Evolutionary conservation across 2,888 invertebrate species (phyloP).

Genomic region (Cephalotes varians): DNA sequence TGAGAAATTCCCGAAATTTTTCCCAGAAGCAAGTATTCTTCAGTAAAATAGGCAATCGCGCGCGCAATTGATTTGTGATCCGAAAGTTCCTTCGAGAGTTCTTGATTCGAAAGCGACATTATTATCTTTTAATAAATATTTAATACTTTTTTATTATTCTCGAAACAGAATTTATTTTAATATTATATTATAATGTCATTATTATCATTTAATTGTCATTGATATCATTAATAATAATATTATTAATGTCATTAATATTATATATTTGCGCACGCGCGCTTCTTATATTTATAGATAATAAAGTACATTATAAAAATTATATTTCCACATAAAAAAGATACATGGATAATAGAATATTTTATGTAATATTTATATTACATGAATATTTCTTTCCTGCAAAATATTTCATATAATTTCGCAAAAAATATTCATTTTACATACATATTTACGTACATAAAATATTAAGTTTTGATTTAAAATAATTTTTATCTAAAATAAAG

Average conservation of each 20-base stretch:
- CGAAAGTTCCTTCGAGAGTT: not conserved
- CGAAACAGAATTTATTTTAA: not conserved
- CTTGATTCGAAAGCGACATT: not conserved
- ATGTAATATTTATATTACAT: too few species aligned
- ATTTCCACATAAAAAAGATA: not conserved
- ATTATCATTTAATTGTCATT: too few species aligned
- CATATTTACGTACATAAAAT: conserved; percentile 4
- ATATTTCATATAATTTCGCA: not conserved
- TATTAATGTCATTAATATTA: not conserved
- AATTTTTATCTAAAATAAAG: too few species aligned
- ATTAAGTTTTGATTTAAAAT: too few species aligned
- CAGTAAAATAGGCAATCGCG: not conserved
- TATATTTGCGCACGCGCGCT: too few species aligned
- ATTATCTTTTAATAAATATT: not conserved
- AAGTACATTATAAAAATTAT: not conserved
- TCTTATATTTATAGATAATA: not conserved
- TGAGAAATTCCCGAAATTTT: not conserved
- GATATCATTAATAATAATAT: too few species aligned
- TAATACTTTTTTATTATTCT: not conserved
- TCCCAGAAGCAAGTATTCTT: not conserved
- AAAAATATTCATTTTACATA: not conserved
- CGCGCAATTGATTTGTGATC: not conserved
- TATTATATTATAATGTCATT: not conserved
- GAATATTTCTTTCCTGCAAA: not conserved
- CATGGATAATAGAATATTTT: not conserved